phyloP scores from a whole-genome alignment of 2,888 invertebrate species.

The Heliconius ismenius region DNA sequence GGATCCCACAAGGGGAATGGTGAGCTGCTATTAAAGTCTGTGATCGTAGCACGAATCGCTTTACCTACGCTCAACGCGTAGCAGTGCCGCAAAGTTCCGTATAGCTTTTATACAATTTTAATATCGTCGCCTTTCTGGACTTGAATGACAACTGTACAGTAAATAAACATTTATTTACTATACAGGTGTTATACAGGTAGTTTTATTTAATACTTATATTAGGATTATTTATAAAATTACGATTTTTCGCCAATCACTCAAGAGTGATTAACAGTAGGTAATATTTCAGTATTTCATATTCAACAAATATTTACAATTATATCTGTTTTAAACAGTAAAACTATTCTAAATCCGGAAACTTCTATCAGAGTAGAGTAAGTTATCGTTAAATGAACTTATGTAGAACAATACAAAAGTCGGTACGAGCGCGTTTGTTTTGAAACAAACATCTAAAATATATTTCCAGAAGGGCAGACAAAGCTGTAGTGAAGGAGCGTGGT shows the following conservation, averaged over 20 bases:
- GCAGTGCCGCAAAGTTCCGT: neutral
- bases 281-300: neutral
- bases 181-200: neutral
- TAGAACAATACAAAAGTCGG: slow-evolving; percentile 11
- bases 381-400: slow-evolving; percentile 10
- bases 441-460: slow-evolving; percentile 29
- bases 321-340: neutral
- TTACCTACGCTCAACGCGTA: neutral
- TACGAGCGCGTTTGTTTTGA: slow-evolving; percentile 19
- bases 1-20: neutral
- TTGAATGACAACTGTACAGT: neutral
- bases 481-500: slow-evolving; percentile 49
- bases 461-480: slow-evolving; percentile 11
- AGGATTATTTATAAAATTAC: too few relatives aligned
- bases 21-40: neutral
- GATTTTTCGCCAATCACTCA: neutral
- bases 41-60: slow-evolving; percentile 3
- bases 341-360: neutral
- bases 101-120: neutral
- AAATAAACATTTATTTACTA: neutral
- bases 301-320: neutral
- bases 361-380: slow-evolving; percentile 4
- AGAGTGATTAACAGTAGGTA: neutral
- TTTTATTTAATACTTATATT: neutral
- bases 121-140: neutral